A percentile compares a stretch with the other conserved stretches of the same genome.
phyloP scores from a whole-genome alignment of 2,113 vertebrate genomes.

The Speoplatyrhinus poulsoni region DNA sequence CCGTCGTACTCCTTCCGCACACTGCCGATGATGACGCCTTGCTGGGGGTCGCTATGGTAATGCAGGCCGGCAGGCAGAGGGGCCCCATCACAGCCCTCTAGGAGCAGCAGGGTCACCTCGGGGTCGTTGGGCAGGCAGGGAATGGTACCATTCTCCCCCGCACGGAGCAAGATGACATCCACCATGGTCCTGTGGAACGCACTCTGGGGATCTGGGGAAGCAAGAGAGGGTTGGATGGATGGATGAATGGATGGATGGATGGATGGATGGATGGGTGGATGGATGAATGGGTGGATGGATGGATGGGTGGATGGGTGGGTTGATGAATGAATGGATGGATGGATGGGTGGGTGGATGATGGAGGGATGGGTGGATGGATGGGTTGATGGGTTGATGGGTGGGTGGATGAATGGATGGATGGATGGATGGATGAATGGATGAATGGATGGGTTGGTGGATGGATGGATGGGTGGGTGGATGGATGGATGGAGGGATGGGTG shows the following conservation, averaged over 20 bases:
- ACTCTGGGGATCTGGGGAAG: conserved; percentile 59
- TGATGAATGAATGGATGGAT: background rate
- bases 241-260: background rate
- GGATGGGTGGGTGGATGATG: too few species aligned
- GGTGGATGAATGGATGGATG: too few species aligned
- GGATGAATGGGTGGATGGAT: too few species aligned
- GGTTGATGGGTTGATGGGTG: too few species aligned
- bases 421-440: too few species aligned
- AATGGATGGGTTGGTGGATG: background rate
- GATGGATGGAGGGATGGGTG: background rate
- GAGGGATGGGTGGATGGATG: too few species aligned
- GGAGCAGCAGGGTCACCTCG: conserved; percentile 50
- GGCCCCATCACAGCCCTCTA: conserved; percentile 63
- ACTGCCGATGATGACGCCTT: conserved; percentile 64
- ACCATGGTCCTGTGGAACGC: conserved; percentile 72
- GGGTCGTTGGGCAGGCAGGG: conserved; percentile 77
- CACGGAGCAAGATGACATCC: conserved; percentile 62
- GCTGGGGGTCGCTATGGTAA: conserved; percentile 60
- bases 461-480: background rate
- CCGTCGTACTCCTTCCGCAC: conserved; percentile 66
- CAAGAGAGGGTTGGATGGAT: background rate
- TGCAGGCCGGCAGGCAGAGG: conserved; percentile 57
- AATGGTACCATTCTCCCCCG: conserved; percentile 67
- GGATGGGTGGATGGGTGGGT: background rate
- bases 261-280: too few species aligned